Evolutionary conservation across 2,797 vertebrate genomes (phyloP).

Genomic region (Arctocebus calabarensis): DNA sequence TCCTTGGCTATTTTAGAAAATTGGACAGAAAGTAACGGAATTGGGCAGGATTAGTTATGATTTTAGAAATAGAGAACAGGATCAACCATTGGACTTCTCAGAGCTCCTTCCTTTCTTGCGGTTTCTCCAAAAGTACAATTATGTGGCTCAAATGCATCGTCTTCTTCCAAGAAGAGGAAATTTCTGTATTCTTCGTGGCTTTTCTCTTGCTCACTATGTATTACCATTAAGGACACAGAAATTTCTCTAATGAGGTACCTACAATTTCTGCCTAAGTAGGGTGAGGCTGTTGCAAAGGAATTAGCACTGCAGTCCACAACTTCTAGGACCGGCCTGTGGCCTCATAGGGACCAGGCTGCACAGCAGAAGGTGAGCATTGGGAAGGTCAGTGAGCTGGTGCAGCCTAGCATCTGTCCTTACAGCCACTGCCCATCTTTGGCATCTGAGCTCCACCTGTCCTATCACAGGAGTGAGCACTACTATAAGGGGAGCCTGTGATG

Average conservation of each 20-base stretch:
- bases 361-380: too few relatives aligned
- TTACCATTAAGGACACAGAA: conserved; percentile 21
- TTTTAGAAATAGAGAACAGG: conserved; percentile 47
- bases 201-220: background rate
- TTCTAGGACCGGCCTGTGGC: too few relatives aligned
- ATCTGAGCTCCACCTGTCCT: too few relatives aligned
- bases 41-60: conserved; percentile 54
- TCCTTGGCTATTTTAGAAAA: conserved; percentile 50
- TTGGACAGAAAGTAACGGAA: conserved; percentile 41
- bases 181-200: background rate
- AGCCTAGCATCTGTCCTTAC: too few relatives aligned
- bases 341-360: too few relatives aligned
- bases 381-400: too few relatives aligned
- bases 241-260: conserved; percentile 50
- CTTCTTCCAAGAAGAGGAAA: conserved; percentile 21
- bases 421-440: too few relatives aligned
- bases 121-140: conserved; percentile 45
- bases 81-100: background rate
- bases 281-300: conserved; percentile 39
- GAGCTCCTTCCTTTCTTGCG: background rate
- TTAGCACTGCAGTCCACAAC: background rate
- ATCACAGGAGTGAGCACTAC: too few relatives aligned
- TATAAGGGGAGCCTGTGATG: too few relatives aligned
- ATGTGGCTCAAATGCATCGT: background rate
- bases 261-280: conserved; percentile 48